Evolutionary conservation across 92 coral and sea anemone genomes (phyloP).

Genomic region (Parazoanthus darwini): DNA sequence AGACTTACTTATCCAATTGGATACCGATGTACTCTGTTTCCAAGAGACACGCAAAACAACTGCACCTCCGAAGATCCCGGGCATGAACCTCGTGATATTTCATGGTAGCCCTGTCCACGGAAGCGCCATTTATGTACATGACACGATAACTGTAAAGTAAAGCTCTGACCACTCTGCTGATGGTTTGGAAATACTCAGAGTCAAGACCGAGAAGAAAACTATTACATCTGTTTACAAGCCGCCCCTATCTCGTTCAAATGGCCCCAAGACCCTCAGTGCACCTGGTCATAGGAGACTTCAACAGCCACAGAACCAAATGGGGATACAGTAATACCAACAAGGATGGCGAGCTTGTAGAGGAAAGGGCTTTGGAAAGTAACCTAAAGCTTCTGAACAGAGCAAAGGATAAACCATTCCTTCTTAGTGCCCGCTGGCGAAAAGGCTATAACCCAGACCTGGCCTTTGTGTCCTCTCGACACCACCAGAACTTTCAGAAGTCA

Average conservation of each 20-base stretch:
- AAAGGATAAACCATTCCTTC: no score
- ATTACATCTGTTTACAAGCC: constrained; percentile 1
- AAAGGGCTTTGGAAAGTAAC: no score
- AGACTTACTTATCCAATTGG: background rate
- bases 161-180: constrained; percentile 15
- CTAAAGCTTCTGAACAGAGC: no score
- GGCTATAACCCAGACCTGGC: no score
- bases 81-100: constrained; percentile 6
- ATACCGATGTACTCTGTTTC: background rate
- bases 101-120: constrained; percentile 12
- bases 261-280: background rate
- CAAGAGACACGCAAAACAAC: constrained; percentile 16
- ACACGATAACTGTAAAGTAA: background rate
- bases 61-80: background rate
- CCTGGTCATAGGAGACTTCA: no score
- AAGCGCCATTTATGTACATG: background rate
- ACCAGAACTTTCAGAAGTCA: no score
- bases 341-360: no score
- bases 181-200: constrained; percentile 23
- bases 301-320: no score
- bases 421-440: no score
- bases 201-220: constrained; percentile 10
- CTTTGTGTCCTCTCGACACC: no score
- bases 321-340: no score
- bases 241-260: constrained; percentile 10